A percentile compares a stretch with the other conserved stretches of the same genome.
Evolutionary conservation across 2,797 vertebrate species (phyloP).

Genomic region (Vespertilio murinus): DNA sequence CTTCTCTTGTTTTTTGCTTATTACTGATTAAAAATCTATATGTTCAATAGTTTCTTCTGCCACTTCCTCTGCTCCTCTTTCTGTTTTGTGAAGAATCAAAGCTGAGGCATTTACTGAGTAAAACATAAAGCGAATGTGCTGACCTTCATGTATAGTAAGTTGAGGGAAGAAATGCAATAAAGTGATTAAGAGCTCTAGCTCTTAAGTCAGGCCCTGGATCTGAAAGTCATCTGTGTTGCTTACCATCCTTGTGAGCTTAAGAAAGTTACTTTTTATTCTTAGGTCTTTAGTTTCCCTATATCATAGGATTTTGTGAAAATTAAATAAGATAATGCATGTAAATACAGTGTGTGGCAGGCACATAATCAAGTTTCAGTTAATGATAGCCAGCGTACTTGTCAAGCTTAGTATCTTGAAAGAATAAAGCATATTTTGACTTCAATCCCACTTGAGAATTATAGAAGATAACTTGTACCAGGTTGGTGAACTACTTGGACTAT

Average conservation of each 20-base stretch:
- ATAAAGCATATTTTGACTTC: background rate
- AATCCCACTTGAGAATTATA: background rate
- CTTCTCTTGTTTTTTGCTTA: slow-evolving; percentile 24
- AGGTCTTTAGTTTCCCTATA: background rate
- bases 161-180: background rate
- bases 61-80: background rate
- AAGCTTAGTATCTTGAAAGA: background rate
- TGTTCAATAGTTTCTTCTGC: background rate
- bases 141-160: background rate
- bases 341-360: background rate
- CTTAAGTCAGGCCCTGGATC: background rate
- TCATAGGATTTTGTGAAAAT: background rate
- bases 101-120: background rate
- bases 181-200: background rate
- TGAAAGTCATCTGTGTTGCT: background rate
- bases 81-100: background rate
- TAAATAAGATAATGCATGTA: slow-evolving; percentile 19
- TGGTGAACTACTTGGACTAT: background rate
- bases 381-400: background rate
- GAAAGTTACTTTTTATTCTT: background rate
- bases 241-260: background rate
- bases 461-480: background rate
- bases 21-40: slow-evolving; percentile 15
- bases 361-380: background rate
- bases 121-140: background rate